Base-by-base conservation (phyloP, 2,113 vertebrate genomes). In the Bombycilla garrulus region DNA sequence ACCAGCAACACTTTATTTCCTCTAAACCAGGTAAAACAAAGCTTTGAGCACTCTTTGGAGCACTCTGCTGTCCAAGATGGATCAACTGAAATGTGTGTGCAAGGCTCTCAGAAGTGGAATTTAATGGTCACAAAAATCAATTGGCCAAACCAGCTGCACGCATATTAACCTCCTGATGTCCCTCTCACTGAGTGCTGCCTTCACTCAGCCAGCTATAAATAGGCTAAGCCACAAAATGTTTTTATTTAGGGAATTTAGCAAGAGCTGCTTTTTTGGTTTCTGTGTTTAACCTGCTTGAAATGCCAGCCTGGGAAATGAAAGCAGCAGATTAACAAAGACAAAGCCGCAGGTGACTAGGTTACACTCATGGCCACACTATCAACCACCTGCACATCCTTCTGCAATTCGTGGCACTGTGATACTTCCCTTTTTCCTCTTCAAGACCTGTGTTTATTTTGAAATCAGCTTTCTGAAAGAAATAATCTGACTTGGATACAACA, bases 101-200 rank as follows among this genome's bases (percentile, higher is more conserved):
- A 47, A 45, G 65, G 88, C 86, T 96, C 96, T 93, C 57, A 78
- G 66, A 94, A 97, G 86, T 72, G 57, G 83, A 96, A 95, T 95
- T 90, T 96, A 97, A 97, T 81, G 82, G 90, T 65, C 95, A 62
- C 88, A 92, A 96, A 93, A 97, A 95, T 96, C 92, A 94, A 93
- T 79, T 95, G 96, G 94, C 90, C 90, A 92, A 96, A 78, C 83
- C 96, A 92, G 95, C 76, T 90, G 65, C 60, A 94, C 45, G 35
- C 76, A 62, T 71, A 96, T 96, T 95, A 96, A 88, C 94, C 88
- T 88, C 94, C 78, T 21, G 12, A 81, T 53, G 61, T 81, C 93
- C 67, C 82, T 86, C 93, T 92, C 90, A 87, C 70, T 28, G 57
- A 95, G 53, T 1, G 65, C 83, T 36, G 24, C 70, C 71, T 96